These are phyloP conservation scores for Siphlonurus alternatus DNA, from an alignment of 2,888 invertebrate species.

Conservation along the genomic window DNA sequence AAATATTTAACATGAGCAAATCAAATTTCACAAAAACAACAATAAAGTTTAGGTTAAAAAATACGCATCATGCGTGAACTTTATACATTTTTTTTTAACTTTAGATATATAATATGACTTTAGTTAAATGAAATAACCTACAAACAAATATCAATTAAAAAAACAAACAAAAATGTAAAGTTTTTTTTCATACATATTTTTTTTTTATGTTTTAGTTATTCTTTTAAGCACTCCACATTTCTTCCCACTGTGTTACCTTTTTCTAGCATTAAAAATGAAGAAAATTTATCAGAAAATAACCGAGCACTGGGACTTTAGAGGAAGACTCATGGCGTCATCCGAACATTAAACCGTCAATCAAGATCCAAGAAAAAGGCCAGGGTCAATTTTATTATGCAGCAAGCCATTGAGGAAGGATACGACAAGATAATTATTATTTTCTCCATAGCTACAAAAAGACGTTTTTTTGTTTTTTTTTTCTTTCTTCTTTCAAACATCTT, in stretches of 20 bases:
- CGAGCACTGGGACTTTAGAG: not conserved
- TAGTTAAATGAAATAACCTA: no score
- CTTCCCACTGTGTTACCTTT: not conserved
- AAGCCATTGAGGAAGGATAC: slow-evolving; percentile 24
- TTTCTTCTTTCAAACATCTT: not conserved
- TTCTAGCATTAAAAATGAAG: not conserved
- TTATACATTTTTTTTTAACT: not conserved
- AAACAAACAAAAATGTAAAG: not conserved
- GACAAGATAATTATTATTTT: not conserved
- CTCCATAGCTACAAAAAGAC: no score
- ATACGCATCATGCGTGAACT: not conserved
- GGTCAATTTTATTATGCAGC: slow-evolving; percentile 20
- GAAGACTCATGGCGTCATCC: slow-evolving; percentile 4
- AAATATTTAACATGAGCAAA: not conserved
- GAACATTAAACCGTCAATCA: slow-evolving; percentile 15
- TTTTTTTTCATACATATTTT: not conserved
- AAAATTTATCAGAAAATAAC: not conserved
- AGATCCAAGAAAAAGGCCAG: slow-evolving; percentile 24
- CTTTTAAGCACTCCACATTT: not conserved
- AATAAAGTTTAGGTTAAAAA: not conserved
- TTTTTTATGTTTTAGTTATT: not conserved
- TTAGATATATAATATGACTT: no score
- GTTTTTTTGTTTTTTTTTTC: slow-evolving; percentile 1
- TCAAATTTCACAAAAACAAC: not conserved
- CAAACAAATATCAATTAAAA: not conserved